phyloP scores from a whole-genome alignment of 2,888 invertebrate genomes.

The Pedicia rivosa region DNA sequence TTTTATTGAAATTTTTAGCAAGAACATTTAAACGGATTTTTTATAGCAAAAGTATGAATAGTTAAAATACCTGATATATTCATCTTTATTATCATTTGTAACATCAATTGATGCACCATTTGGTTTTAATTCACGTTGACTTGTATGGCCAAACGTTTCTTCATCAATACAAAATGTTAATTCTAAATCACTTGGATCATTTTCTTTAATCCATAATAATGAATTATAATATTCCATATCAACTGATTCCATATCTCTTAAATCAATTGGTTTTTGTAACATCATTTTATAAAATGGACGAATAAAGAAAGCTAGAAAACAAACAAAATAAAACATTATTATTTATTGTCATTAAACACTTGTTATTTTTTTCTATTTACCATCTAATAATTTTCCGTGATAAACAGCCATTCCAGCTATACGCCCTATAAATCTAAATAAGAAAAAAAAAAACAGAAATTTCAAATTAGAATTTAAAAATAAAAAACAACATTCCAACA shows the following conservation, averaged over 20 bases:
- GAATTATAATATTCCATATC: conserved; percentile 99
- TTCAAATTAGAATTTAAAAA: neutral
- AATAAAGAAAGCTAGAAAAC: conserved; percentile 83
- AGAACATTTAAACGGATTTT: no score
- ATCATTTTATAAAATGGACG: conserved; percentile 99
- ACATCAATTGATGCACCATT: conserved; percentile 81
- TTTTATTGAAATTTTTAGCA: neutral
- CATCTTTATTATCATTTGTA: conserved; percentile 88
- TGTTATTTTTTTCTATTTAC: conserved; percentile 33
- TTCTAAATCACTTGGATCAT: conserved; percentile 88
- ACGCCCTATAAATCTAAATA: conserved; percentile 70
- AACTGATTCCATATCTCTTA: conserved; percentile 98
- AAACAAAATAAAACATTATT: conserved; percentile 5
- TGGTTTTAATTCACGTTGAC: conserved; percentile 78
- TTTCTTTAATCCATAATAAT: conserved; percentile 64
- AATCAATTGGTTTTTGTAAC: conserved; percentile 82
- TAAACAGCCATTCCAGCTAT: conserved; percentile 99
- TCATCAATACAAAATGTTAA: conserved; percentile 94
- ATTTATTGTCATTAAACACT: conserved; percentile 7
- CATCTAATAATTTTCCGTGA: conserved; percentile 94
- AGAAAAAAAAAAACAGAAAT: neutral
- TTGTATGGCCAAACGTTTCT: conserved; percentile 90
- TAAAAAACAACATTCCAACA: neutral
- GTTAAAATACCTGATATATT: conserved; percentile 71
- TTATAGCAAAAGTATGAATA: no score